A percentile compares a stretch with the other conserved stretches of the same genome.
Evolutionary conservation across 2,797 vertebrate genomes (phyloP).

Genomic region (Crenichthys baileyi): DNA sequence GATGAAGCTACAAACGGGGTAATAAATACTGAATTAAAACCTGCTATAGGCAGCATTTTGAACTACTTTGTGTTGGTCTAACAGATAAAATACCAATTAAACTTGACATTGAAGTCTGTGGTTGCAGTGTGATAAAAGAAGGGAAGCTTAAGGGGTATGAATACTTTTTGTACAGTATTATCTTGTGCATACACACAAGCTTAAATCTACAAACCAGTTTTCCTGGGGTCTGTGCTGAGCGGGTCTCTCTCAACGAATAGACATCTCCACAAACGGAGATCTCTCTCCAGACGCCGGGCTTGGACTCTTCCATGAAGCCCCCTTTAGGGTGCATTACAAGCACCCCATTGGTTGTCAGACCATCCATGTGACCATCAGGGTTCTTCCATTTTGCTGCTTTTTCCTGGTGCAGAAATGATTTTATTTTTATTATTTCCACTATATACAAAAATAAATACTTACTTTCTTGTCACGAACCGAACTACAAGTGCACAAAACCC

Average conservation of each 20-base stretch:
- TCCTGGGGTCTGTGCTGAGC: constrained; percentile 95
- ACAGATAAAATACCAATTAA: background rate
- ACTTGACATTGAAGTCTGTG: background rate
- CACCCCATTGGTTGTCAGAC: constrained; percentile 96
- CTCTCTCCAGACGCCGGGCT: constrained; percentile 95
- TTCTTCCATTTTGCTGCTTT: constrained; percentile 99
- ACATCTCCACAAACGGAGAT: constrained; percentile 98
- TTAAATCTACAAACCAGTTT: constrained; percentile 88
- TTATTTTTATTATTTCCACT: constrained; percentile 18
- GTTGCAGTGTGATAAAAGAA: background rate
- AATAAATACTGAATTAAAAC: background rate
- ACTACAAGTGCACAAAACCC: background rate
- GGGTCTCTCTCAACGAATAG: constrained; percentile 95
- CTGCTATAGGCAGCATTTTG: background rate
- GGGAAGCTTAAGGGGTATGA: no score
- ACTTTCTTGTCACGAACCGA: constrained; percentile 8
- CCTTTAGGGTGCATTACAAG: constrained; percentile 97
- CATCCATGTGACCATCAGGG: constrained; percentile 98
- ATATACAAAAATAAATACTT: background rate
- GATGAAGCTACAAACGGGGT: no score
- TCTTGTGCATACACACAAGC: background rate
- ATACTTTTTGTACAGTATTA: no score
- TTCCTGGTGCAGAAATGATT: constrained; percentile 80
- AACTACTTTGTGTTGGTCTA: background rate
- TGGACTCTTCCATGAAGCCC: constrained; percentile 96